Evolutionary conservation across 2,113 vertebrate species (phyloP).

Genomic region (Rostratula benghalensis): DNA sequence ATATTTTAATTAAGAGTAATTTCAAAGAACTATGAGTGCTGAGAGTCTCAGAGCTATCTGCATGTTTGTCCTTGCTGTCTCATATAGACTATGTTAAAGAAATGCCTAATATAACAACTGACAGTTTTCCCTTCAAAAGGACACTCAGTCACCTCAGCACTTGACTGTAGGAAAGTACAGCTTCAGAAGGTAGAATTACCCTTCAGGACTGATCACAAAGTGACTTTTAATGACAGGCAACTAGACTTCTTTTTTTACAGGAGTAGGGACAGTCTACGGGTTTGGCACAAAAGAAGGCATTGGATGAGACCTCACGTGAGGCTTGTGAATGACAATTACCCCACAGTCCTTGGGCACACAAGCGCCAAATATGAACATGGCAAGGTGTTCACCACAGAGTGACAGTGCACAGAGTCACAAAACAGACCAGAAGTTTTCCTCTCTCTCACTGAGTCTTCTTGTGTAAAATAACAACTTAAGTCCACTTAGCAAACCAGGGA

Average conservation of each 20-base stretch:
- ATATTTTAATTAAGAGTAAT: neutral
- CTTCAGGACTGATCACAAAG: neutral
- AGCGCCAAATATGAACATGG: neutral
- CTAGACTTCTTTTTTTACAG: neutral
- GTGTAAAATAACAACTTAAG: neutral
- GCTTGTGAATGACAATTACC: neutral
- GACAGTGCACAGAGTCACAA: neutral
- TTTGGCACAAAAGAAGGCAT: neutral
- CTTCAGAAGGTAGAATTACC: neutral
- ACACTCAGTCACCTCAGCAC: neutral
- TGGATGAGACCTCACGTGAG: accelerated
- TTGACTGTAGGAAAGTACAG: neutral
- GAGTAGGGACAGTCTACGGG: neutral
- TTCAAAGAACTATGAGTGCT: neutral
- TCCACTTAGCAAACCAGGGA: neutral
- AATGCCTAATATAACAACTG: neutral
- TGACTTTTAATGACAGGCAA: neutral
- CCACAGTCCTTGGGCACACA: accelerated
- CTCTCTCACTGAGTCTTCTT: neutral
- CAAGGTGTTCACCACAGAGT: neutral
- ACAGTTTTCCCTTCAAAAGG: neutral
- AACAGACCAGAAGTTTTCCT: neutral
- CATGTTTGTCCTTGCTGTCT: neutral
- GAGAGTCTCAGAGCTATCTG: neutral
- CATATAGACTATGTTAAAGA: neutral